These are phyloP conservation scores for Hylia prasina DNA, from an alignment of 2,113 vertebrate genomes.

Conservation along the genomic window DNA sequence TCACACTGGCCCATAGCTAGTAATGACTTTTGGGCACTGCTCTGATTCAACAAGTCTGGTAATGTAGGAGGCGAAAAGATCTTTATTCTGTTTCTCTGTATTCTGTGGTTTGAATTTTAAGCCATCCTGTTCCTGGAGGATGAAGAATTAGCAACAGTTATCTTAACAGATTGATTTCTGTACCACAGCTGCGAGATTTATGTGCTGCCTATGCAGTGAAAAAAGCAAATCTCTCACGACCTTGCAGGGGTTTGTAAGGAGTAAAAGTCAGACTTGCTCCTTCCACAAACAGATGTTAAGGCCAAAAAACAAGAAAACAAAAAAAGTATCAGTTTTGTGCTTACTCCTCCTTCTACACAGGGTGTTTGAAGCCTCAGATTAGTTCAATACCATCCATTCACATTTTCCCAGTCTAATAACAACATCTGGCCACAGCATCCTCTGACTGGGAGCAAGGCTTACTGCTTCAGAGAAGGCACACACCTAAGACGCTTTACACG, in stretches of 20 bases:
- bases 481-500: background rate
- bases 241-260: background rate
- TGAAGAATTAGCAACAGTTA: conserved; percentile 10
- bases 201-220: background rate
- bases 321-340: background rate
- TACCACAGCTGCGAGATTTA: background rate
- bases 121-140: background rate
- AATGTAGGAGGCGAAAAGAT: conserved; percentile 26
- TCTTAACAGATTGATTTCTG: background rate
- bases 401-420: background rate
- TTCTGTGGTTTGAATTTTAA: background rate
- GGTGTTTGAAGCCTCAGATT: background rate
- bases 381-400: background rate
- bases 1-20: background rate
- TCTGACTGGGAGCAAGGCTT: accelerated
- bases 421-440: background rate
- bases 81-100: background rate
- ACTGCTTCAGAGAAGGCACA: background rate
- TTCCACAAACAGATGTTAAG: background rate
- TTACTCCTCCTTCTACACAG: background rate
- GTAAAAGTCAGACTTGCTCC: background rate
- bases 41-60: background rate
- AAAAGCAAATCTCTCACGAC: background rate
- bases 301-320: background rate
- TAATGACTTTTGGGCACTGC: conserved; percentile 10